Evolutionary conservation across 2,113 vertebrate genomes (phyloP).

Genomic region (Solea senegalensis): DNA sequence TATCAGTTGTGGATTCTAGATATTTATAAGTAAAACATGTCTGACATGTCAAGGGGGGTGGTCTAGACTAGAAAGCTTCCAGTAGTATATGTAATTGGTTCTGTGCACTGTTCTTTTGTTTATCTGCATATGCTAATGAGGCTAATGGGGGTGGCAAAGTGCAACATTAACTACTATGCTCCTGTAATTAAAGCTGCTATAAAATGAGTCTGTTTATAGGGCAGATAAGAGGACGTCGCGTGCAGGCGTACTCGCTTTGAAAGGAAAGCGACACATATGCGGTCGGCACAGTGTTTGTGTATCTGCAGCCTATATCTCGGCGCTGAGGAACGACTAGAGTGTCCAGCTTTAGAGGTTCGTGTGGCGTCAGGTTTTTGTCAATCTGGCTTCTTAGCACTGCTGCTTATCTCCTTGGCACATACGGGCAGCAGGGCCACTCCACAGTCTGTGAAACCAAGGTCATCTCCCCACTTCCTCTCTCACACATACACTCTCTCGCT

Average conservation of each 20-base stretch:
- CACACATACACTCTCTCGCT: neutral
- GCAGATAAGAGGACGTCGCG: constrained; percentile 27
- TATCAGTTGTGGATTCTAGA: too few species aligned
- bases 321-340: constrained; percentile 5
- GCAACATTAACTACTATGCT: neutral
- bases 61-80: too few species aligned
- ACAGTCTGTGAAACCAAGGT: constrained; percentile 44
- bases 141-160: neutral
- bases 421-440: neutral
- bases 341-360: constrained; percentile 33
- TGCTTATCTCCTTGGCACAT: constrained; percentile 52
- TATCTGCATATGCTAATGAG: constrained; percentile 10
- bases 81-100: too few species aligned
- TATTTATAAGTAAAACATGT: too few species aligned
- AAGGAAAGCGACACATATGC: constrained; percentile 30
- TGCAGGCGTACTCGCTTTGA: constrained; percentile 22
- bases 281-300: neutral
- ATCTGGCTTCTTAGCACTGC: constrained; percentile 32
- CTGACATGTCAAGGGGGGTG: too few species aligned
- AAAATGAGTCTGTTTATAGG: constrained; percentile 26
- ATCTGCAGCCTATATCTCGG: constrained; percentile 13
- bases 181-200: constrained; percentile 34
- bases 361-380: constrained; percentile 36
- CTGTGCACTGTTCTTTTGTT: neutral
- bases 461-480: constrained; percentile 2